phyloP scores from a whole-genome alignment of 2,888 invertebrate species.

The Spilarctia lutea region DNA sequence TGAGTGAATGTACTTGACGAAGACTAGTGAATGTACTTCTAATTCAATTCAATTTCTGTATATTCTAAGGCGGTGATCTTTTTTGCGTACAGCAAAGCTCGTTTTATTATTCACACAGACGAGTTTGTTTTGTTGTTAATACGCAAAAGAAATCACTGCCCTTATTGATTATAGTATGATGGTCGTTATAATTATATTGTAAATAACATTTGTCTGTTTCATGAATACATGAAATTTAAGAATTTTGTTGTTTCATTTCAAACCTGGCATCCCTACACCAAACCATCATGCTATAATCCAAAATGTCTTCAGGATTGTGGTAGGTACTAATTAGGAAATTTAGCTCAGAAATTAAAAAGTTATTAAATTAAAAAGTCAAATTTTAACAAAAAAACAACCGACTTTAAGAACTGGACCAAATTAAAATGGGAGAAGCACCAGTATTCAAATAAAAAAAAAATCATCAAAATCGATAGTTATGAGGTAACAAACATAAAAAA shows the following conservation, averaged over 20 bases:
- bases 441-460: no score
- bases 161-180: constrained; percentile 79
- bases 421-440: no score
- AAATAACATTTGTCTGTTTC: constrained; percentile 59
- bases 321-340: neutral
- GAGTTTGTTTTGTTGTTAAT: neutral
- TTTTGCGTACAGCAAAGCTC: neutral
- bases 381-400: no score
- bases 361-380: no score
- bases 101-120: neutral
- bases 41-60: neutral
- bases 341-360: neutral
- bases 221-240: constrained; percentile 72
- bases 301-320: neutral
- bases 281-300: constrained; percentile 83
- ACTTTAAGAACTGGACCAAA: no score
- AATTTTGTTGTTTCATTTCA: constrained; percentile 77
- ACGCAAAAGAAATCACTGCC: constrained; percentile 5
- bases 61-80: neutral
- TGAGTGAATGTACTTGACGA: neutral
- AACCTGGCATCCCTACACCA: constrained; percentile 66
- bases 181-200: constrained; percentile 66
- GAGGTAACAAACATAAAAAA: no score
- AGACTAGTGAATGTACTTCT: no score
- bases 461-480: no score